Evolutionary conservation across 2,113 vertebrate genomes (phyloP), one percentile per base, ranked within the genome.

Genomic region (Porphyrio hochstetteri): DNA sequence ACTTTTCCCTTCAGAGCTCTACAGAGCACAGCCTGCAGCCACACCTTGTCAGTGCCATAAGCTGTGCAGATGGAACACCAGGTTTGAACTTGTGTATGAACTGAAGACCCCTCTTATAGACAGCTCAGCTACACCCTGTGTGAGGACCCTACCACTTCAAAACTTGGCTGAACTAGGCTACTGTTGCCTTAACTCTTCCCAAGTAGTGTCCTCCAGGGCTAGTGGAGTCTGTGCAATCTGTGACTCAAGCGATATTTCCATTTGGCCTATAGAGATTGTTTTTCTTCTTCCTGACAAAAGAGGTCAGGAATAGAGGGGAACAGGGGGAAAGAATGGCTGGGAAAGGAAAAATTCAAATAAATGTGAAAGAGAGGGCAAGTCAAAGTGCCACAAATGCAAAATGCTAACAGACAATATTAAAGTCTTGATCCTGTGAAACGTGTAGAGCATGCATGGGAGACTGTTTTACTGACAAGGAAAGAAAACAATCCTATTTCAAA

Each of bases 401-500:
- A 87, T 38, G 27, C 16, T 82, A 75, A 68, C 25, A 64, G 27
- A 23, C 52, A 53, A 50, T 21, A 60, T 61, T n/a, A 80, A 80
- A 80, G 44, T 33, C 59, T 82, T 36, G 24, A 57, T 88, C 53
- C 57, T 57, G 24, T 38, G 63, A 69, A 80, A 68, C 5, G 38
- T 15, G 20, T 31, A 77, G 23, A 42, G 46, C 16, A 40, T 5
- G 7, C 35, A 35, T 4, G 20, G n/a, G 25, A 88, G 44, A 10
- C 46, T 63, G 20, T 64, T 93, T 70, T 75, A 55, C 18, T 67
- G 33, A 9, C 20, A 70, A 44, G 33, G 44, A 86, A 80, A 79
- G 59, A 90, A 93, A 76, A 70, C 29, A 72, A 57, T 61, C 48
- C 11, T 61, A 28, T 70, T 95, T 89, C 61, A 31, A 82, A 55